Base-by-base conservation (phyloP, 2,888 invertebrate species). In the Colostygia pectinataria region DNA sequence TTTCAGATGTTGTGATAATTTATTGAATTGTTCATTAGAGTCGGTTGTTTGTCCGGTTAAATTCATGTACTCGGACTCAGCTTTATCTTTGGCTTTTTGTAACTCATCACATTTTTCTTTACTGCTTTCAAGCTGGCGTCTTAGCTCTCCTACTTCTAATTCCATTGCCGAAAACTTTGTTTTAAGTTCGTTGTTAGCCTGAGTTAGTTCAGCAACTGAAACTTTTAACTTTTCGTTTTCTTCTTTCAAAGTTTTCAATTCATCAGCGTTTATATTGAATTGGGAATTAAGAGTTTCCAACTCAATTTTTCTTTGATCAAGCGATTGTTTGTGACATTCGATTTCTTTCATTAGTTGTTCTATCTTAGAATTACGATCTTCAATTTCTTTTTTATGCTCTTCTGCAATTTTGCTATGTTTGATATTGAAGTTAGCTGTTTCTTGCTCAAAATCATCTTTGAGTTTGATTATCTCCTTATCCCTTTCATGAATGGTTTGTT, bases 31-130 rank as follows among this genome's bases (percentile, higher is more conserved):
- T 48, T 91, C 91, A 61, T 91, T 92, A 0, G 93, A 93, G 69
- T 93, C 91, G 9, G 90, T 91, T 0, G 92, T 88, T 54, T 92
- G 91, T 32, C 90, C 92, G 38, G 92, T 92, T 27, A 93, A 71
- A 65, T 88, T 90, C 40, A 91, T 78, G 53, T 94, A 90, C 68
- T 94, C 92, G 3, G 85, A 68, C 77, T 94, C 93, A 12, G 92
- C 77, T 43, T 91, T 91, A 9, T 89, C 91, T 67, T 93, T 93
- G 52, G 92, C 86, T 33, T 84, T 89, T 52, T 86, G 80, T 43
- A 93, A 66, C 55, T 93, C 92, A 2, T 80, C 78, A 60, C 91
- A 90, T 74, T 93, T 93, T 63, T 92, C 91, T 59, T 90, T 84
- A 6, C 91, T 77, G 57, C 91, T 89, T 36, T 84, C 79, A 6